Percentiles rank a stretch among this genome's conserved stretches.
Conservation (phyloP, 2,113 vertebrate genomes). For the Saccopteryx bilineata region DNA sequence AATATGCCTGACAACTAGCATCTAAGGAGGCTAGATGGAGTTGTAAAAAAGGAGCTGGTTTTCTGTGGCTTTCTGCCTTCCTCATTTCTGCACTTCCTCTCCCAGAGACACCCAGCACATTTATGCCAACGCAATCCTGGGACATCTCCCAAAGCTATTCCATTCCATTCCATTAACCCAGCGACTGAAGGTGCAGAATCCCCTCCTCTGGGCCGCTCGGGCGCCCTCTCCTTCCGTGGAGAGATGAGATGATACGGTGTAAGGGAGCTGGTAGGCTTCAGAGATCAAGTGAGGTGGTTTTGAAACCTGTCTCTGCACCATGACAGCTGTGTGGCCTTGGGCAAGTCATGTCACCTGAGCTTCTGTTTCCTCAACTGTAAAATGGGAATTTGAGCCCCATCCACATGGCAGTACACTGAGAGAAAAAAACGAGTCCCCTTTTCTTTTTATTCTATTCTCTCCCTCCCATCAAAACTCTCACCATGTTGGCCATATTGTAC, state of each 20-base stretch:
- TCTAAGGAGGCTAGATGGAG: background rate
- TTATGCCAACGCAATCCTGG: background rate
- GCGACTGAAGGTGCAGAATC: background rate
- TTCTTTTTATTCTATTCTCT: background rate
- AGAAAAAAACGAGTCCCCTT: background rate
- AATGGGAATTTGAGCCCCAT: background rate
- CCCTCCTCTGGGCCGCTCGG: background rate
- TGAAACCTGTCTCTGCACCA: background rate
- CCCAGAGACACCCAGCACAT: background rate
- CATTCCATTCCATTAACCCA: background rate
- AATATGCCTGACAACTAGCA: background rate
- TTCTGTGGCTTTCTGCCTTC: background rate
- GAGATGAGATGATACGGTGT: rapidly evolving
- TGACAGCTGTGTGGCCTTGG: background rate
- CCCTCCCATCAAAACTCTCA: background rate
- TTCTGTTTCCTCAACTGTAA: background rate
- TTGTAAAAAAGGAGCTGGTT: background rate
- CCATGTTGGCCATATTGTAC: background rate
- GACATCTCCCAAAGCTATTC: background rate
- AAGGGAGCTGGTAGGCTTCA: background rate
- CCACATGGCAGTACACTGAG: rapidly evolving
- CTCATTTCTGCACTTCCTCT: background rate
- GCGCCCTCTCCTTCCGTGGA: background rate
- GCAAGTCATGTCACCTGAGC: background rate
- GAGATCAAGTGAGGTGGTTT: background rate